Evolutionary conservation across 1,140 invertebrate genomes (phyloP).

Genomic region (Bombus superbus): DNA sequence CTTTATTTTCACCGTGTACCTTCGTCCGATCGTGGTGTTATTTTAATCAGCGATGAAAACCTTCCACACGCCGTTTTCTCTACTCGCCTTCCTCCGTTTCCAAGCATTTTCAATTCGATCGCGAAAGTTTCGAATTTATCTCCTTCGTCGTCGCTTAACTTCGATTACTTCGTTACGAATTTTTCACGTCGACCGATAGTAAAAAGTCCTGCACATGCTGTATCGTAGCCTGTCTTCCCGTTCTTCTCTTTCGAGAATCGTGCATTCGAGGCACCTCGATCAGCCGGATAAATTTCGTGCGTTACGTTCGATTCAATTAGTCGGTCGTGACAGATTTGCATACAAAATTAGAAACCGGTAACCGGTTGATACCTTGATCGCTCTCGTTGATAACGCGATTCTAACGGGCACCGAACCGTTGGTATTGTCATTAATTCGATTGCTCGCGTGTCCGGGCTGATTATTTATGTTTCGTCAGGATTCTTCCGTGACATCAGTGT

Average conservation of each 20-base stretch:
- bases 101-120: background rate
- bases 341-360: conserved; percentile 53
- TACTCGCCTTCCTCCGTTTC: no score
- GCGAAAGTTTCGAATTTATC: background rate
- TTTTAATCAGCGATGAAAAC: conserved; percentile 26
- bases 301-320: conserved; percentile 50
- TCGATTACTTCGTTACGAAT: background rate
- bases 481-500: conserved; percentile 33
- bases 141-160: background rate
- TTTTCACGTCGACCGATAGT: background rate
- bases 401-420: conserved; percentile 24
- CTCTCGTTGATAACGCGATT: conserved; percentile 51
- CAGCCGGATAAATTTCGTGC: conserved; percentile 30
- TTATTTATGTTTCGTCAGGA: conserved; percentile 54
- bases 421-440: conserved; percentile 55
- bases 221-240: no score
- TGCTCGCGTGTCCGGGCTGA: conserved; percentile 33
- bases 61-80: background rate
- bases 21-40: background rate
- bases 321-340: conserved; percentile 53
- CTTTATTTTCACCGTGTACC: background rate
- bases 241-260: background rate
- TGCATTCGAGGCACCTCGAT: conserved; percentile 11
- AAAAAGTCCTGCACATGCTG: no score
- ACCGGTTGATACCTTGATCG: conserved; percentile 52